A percentile compares a stretch with the other conserved stretches of the same genome.
Evolutionary conservation across 2,888 invertebrate genomes (phyloP).

Genomic region (Pyralis farinalis): DNA sequence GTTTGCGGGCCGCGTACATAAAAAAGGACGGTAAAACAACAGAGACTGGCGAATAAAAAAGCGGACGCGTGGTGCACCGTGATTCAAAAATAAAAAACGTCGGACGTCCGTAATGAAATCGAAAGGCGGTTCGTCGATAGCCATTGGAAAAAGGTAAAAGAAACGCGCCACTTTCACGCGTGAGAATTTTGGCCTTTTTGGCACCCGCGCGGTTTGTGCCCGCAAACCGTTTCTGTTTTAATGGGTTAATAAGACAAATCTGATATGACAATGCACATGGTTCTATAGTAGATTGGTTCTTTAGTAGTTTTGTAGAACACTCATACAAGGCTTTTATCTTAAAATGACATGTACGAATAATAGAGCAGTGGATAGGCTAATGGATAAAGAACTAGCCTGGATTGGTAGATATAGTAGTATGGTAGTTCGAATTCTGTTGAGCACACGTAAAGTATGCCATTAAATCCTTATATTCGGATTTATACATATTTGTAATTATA

Average conservation of each 20-base stretch:
- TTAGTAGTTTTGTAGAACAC: too few relatives aligned
- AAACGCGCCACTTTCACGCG: conserved; percentile 73
- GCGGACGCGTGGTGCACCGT: conserved; percentile 64
- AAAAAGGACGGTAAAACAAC: conserved; percentile 68
- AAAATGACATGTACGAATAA: too few relatives aligned
- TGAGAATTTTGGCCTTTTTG: conserved; percentile 75
- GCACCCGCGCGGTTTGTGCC: conserved; percentile 35
- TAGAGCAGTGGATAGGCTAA: too few relatives aligned
- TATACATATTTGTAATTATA: too few relatives aligned
- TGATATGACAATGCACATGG: background rate
- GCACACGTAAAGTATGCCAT: too few relatives aligned
- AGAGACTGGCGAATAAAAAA: conserved; percentile 63
- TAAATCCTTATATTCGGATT: too few relatives aligned
- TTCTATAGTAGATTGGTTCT: too few relatives aligned
- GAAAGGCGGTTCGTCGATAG: conserved; percentile 80
- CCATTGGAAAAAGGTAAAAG: conserved; percentile 78
- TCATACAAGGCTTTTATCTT: too few relatives aligned
- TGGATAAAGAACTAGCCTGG: too few relatives aligned
- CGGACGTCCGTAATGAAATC: conserved; percentile 80
- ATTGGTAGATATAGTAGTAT: too few relatives aligned
- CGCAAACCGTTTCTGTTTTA: conserved; percentile 31
- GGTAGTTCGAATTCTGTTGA: too few relatives aligned
- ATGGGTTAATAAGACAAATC: conserved; percentile 39
- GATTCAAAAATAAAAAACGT: conserved; percentile 78
- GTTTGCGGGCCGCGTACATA: conserved; percentile 74